Evolutionary conservation across 2,797 vertebrate genomes (phyloP).

Genomic region (Balearica regulorum): DNA sequence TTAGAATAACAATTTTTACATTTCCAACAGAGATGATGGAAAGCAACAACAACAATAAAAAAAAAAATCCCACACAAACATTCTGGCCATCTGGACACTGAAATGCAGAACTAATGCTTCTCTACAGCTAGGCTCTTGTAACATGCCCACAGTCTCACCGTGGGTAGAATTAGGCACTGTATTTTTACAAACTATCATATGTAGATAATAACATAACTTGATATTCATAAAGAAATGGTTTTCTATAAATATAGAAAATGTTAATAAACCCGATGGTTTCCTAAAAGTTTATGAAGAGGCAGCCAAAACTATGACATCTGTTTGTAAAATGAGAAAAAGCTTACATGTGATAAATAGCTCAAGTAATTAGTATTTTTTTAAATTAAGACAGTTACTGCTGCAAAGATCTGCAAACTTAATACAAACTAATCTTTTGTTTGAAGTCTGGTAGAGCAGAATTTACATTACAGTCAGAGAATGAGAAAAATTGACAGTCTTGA

Average conservation of each 20-base stretch:
- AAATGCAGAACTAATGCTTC: not conserved
- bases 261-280: not conserved
- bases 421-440: not conserved
- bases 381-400: not conserved
- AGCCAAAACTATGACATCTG: not conserved
- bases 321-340: not conserved
- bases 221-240: not conserved
- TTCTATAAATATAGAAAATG: not conserved
- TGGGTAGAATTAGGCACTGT: not conserved
- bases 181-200: not conserved
- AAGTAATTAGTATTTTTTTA: not conserved
- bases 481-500: not conserved
- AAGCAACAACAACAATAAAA: not conserved
- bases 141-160: not conserved
- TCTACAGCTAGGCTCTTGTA: not conserved
- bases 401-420: not conserved
- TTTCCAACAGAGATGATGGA: constrained; percentile 17
- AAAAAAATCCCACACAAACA: not conserved
- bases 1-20: constrained; percentile 11
- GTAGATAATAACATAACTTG: not conserved
- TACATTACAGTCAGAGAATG: not conserved
- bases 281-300: not conserved
- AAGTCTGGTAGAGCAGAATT: not conserved
- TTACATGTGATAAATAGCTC: not conserved
- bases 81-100: constrained; percentile 39